Percentiles rank a stretch among this genome's conserved stretches.
Evolutionary conservation across 2,113 vertebrate species (phyloP).

Genomic region (Jaculus jaculus): DNA sequence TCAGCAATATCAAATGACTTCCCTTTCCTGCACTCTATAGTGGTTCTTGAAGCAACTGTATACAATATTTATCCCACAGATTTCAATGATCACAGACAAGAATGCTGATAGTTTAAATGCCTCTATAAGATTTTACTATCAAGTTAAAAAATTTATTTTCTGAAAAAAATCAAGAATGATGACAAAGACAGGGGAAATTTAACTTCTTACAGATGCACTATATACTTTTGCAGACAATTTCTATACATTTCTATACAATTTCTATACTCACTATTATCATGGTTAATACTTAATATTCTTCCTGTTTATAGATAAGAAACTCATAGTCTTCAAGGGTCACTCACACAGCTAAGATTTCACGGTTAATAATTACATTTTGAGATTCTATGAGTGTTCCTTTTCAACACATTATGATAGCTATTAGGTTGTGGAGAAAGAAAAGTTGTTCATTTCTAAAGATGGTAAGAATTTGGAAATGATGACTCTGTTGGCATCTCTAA

Average conservation of each 20-base stretch:
- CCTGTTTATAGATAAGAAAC: background rate
- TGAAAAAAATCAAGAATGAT: background rate
- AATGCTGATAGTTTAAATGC: background rate
- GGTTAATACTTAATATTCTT: background rate
- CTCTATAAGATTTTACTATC: background rate
- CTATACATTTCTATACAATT: background rate
- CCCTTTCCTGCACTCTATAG: background rate
- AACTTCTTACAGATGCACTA: background rate
- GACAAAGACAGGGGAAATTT: background rate
- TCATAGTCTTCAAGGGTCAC: background rate
- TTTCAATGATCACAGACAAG: background rate
- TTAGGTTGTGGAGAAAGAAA: background rate
- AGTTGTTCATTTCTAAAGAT: background rate
- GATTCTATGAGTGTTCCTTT: background rate
- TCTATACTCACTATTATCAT: background rate
- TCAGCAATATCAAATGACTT: background rate
- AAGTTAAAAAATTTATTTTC: background rate
- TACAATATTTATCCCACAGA: background rate
- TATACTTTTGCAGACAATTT: background rate
- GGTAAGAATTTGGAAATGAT: background rate
- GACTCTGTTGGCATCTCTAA: background rate
- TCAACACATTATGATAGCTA: background rate
- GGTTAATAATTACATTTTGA: slow-evolving; percentile 18
- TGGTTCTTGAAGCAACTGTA: background rate
- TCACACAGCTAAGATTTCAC: background rate